Conservation (phyloP, 1,140 invertebrate genomes). For the Papilio helenus region DNA sequence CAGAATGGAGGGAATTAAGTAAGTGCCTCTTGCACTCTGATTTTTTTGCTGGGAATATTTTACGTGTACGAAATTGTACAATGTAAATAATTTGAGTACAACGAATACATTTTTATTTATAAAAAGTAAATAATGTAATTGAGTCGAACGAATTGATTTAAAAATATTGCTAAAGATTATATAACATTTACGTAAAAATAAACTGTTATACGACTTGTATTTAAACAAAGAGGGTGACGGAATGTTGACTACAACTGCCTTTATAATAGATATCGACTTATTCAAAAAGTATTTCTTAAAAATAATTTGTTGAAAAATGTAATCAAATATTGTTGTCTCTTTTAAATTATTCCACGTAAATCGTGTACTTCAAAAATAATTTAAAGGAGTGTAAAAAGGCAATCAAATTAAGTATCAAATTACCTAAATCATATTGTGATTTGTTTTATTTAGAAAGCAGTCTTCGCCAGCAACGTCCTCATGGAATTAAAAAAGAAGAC, state of each 20-base stretch:
- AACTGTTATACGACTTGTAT: too few relatives aligned
- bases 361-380: neutral
- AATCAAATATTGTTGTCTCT: neutral
- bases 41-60: constrained; percentile 9
- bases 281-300: neutral
- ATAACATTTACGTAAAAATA: too few relatives aligned
- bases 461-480: too few relatives aligned
- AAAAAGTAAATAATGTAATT: neutral
- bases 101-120: neutral
- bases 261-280: neutral
- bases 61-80: neutral
- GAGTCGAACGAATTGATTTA: neutral
- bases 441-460: too few relatives aligned
- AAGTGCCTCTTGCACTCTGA: constrained; percentile 22
- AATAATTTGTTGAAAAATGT: neutral
- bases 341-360: constrained; percentile 5
- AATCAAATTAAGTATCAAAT: neutral
- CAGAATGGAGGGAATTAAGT: constrained; percentile 16
- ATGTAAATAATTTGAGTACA: neutral
- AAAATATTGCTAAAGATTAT: neutral
- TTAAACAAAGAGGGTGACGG: too few relatives aligned
- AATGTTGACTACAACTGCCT: neutral
- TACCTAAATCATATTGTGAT: too few relatives aligned
- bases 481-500: too few relatives aligned
- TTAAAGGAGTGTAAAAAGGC: neutral